phyloP scores from a whole-genome alignment of 2,797 vertebrate genomes.

The Acanthurus lineatus region DNA sequence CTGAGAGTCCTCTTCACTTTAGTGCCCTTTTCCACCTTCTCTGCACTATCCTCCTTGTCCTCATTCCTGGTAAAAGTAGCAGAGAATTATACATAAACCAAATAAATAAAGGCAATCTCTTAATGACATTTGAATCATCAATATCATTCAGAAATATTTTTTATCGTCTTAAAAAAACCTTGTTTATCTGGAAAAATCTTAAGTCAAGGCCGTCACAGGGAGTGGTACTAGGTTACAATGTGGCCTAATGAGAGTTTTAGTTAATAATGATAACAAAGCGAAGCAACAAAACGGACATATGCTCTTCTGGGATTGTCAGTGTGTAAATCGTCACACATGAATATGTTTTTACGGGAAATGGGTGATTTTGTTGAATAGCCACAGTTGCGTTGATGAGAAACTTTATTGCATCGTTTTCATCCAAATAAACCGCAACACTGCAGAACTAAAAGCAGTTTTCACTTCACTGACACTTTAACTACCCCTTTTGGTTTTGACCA shows the following conservation, averaged over 20 bases:
- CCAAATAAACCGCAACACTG: conserved; percentile 3
- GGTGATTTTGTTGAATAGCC: neutral
- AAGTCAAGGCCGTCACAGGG: neutral
- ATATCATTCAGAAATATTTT: neutral
- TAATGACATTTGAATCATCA: neutral
- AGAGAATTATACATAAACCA: neutral
- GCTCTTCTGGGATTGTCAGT: neutral
- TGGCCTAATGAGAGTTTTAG: too few relatives aligned
- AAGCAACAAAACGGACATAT: neutral
- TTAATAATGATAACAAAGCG: too few relatives aligned
- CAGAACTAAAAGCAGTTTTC: conserved; percentile 8
- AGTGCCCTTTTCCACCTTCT: conserved; percentile 89
- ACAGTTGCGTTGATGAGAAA: too few relatives aligned
- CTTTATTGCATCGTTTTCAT: too few relatives aligned
- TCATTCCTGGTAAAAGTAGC: conserved; percentile 83
- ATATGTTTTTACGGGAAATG: neutral
- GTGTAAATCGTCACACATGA: neutral
- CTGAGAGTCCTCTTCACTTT: conserved; percentile 94
- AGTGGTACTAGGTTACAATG: too few relatives aligned
- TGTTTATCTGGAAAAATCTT: neutral
- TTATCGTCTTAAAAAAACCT: neutral
- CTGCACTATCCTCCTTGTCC: conserved; percentile 81
- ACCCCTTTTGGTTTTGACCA: neutral
- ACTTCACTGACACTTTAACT: neutral
- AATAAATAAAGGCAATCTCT: neutral